phyloP scores from a whole-genome alignment of 1,140 invertebrate genomes.

The Ladona fulva region DNA sequence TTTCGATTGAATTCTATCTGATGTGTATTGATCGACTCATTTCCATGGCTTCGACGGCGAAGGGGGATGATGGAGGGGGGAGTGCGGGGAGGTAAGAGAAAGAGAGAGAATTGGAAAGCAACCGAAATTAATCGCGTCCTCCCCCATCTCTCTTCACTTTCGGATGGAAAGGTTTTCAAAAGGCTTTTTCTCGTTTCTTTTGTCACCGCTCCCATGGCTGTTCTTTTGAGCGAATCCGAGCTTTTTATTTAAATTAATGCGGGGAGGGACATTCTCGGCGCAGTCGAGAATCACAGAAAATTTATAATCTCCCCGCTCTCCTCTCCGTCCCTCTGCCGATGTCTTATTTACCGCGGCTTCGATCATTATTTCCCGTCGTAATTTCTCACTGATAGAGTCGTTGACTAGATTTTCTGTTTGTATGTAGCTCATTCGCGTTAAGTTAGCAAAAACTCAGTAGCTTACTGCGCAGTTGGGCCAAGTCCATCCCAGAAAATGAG shows the following conservation, averaged over 20 bases:
- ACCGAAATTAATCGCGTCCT: slow-evolving; percentile 1
- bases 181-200: neutral
- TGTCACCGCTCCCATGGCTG: neutral
- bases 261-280: neutral
- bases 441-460: no score
- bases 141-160: neutral
- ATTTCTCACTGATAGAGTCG: no score
- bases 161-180: neutral
- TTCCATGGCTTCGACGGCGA: neutral
- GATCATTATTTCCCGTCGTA: no score
- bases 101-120: neutral
- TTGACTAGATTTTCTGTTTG: no score
- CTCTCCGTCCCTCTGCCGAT: no score
- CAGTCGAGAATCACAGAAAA: neutral
- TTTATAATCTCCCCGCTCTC: neutral
- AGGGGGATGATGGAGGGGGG: neutral
- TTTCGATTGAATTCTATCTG: slow-evolving; percentile 8
- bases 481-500: no score
- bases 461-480: no score
- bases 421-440: no score
- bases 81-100: neutral
- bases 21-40: slow-evolving; percentile 6
- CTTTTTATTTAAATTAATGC: slow-evolving; percentile 11
- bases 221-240: neutral
- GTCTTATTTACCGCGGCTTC: no score